Evolutionary conservation across 2,113 vertebrate genomes (phyloP), one percentile per base, ranked within the genome.

Genomic region (Podilymbus podiceps): DNA sequence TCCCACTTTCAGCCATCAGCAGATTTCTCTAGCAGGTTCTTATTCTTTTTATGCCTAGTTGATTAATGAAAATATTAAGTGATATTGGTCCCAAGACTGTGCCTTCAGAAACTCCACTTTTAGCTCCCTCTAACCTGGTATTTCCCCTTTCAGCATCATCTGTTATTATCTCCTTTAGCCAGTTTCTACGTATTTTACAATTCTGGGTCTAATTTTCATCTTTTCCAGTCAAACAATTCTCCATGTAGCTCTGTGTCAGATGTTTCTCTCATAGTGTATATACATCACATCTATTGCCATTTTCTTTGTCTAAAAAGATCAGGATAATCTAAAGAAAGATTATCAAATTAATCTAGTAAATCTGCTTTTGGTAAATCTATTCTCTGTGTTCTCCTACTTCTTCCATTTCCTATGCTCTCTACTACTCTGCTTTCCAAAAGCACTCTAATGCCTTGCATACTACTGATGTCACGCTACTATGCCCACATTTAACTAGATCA

Each of bases 291-390:
- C 90, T 83, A 85, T 15, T 94, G 88, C 91, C 46, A 0, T 90
- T 89, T 88, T 15, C 85, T 91, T 94, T 93, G 90, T 90, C 95
- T 93, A 83, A 95, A 96, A 90, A 85, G 89, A 96, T 94, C 89
- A 93, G 96, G 85, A 95, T 97, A 96, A 95, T 95, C 95, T 94
- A 83, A 95, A 86, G 64, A 86, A 67, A 97, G 92, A 96, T 96
- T 95, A 97, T 93, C 93, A 68, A 92, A 31, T 96, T 97, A 96
- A 97, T 97, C 96, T 96, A 30, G 33, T 69, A 97, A 97, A 97
- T 96, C 96, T 94, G 84, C 96, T 97, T 97, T 96, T 2, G 0
- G 81, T 96, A 96, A 97, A 96, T 91, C 91, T 82, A 95, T 96
- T 95, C 87, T 91, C 89, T 89, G 77, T 96, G 89, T 97, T 97